phyloP scores from a whole-genome alignment of 2,888 invertebrate species.

The Ophion ventricosus region DNA sequence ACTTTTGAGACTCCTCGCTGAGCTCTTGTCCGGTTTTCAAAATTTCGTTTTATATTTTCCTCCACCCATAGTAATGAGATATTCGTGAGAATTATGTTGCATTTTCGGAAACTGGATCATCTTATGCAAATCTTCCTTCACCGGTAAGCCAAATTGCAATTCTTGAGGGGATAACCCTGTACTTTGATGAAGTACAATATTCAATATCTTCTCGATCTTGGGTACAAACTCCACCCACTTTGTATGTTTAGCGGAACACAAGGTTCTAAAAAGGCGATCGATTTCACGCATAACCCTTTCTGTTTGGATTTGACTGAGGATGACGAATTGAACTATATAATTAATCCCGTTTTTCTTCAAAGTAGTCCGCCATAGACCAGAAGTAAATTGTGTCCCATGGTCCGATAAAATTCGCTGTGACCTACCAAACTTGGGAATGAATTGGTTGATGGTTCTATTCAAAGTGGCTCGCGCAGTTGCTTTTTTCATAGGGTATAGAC shows the following conservation, averaged over 20 bases:
- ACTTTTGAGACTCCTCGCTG: not conserved
- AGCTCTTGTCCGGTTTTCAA: not conserved
- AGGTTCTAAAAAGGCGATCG: not conserved
- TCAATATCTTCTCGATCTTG: not conserved
- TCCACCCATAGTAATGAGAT: not conserved
- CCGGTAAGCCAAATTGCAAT: not conserved
- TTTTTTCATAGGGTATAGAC: conserved; percentile 67
- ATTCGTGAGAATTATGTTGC: not conserved
- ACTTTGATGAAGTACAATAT: not conserved
- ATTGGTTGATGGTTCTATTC: conserved; percentile 16
- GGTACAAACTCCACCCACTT: not conserved
- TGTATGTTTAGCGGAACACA: not conserved
- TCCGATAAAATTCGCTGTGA: conserved; percentile 60
- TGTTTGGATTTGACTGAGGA: conserved; percentile 13
- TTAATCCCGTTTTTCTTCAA: not conserved
- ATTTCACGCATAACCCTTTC: conserved; percentile 15
- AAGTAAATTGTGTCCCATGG: conserved; percentile 64
- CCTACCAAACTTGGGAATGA: conserved; percentile 24
- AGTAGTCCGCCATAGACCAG: not conserved
- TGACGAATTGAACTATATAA: conserved; percentile 2
- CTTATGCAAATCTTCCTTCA: not conserved
- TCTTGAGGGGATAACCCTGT: not conserved
- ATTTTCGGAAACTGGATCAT: not conserved
- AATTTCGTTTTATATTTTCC: not conserved
- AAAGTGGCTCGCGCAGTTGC: conserved; percentile 60